phyloP scores from a whole-genome alignment of 2,888 invertebrate species.

The Eilema sororculum region DNA sequence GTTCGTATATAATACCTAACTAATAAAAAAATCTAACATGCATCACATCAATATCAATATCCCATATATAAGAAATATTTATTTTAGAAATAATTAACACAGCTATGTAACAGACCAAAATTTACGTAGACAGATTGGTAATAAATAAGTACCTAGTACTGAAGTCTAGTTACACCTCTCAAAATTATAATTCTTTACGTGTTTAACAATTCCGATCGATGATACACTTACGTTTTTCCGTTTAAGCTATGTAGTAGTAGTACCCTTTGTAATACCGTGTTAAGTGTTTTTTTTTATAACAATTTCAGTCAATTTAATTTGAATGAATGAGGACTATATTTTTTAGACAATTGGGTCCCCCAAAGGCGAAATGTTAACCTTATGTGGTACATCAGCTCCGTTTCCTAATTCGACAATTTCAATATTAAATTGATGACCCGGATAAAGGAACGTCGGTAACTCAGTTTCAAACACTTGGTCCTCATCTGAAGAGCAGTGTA shows the following conservation, averaged over 20 bases:
- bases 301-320: neutral
- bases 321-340: neutral
- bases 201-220: neutral
- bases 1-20: too few species aligned
- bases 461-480: slow-evolving; percentile 22
- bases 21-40: too few species aligned
- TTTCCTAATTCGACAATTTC: slow-evolving; percentile 33
- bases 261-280: neutral
- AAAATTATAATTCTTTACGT: neutral
- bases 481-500: slow-evolving; percentile 32
- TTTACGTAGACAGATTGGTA: too few species aligned
- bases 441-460: slow-evolving; percentile 30
- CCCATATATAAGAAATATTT: too few species aligned
- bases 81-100: neutral
- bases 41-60: too few species aligned
- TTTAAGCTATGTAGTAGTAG: neutral
- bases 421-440: slow-evolving; percentile 33
- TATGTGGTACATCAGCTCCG: slow-evolving; percentile 32
- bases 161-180: too few species aligned
- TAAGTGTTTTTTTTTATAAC: too few species aligned
- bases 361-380: slow-evolving; percentile 24
- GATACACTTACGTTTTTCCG: neutral
- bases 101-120: neutral
- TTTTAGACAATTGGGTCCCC: neutral
- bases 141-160: too few species aligned